These are phyloP conservation scores for Eulemur albifrons DNA, from an alignment of 2,797 vertebrate genomes.

Conservation along the genomic window DNA sequence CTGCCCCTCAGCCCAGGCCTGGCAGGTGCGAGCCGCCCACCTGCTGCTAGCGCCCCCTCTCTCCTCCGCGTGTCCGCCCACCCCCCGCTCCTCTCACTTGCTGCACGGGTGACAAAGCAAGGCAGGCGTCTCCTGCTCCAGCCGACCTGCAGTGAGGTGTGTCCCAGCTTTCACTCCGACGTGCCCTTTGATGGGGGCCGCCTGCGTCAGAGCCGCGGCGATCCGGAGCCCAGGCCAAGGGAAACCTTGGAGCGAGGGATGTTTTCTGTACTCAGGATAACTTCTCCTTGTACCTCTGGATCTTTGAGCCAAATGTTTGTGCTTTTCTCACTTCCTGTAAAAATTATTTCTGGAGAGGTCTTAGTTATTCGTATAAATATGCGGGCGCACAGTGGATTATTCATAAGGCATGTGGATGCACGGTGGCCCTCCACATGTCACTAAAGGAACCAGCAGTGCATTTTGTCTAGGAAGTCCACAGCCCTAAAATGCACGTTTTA, in stretches of 20 bases:
- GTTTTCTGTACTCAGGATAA: not conserved
- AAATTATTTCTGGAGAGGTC: not conserved
- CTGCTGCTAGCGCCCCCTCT: not conserved
- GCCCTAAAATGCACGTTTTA: not conserved
- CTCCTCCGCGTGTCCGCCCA: no score
- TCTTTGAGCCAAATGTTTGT: not conserved
- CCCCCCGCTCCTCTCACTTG: not conserved
- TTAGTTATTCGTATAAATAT: no score
- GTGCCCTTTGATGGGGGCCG: not conserved
- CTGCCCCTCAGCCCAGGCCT: not conserved
- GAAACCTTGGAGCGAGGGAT: not conserved
- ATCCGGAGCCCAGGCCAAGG: not conserved
- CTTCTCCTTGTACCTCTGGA: not conserved
- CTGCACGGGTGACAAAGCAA: not conserved
- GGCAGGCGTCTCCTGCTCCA: not conserved
- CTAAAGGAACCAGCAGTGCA: not conserved
- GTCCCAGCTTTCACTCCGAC: no score
- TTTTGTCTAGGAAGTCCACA: not conserved
- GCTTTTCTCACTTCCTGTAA: not conserved
- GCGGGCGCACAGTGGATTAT: no score
- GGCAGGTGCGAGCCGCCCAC: no score
- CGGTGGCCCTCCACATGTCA: not conserved
- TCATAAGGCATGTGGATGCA: not conserved
- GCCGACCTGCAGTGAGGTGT: not conserved
- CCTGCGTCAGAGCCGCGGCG: not conserved